A percentile compares a stretch with the other conserved stretches of the same genome.
Conservation (phyloP, 2,797 vertebrate species). For the Crax fasciolata region DNA sequence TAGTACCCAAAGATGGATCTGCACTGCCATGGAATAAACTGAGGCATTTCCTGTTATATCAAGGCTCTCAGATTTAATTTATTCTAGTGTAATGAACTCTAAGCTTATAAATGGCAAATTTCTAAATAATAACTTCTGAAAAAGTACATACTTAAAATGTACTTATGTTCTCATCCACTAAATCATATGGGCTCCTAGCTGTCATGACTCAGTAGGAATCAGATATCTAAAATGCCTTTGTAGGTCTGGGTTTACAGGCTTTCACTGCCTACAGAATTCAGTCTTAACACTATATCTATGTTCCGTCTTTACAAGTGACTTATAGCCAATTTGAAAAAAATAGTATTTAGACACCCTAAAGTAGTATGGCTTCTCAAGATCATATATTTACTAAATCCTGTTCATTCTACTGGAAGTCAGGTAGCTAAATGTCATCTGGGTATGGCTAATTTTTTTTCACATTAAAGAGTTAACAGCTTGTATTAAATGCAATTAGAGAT, state of each 20-base stretch:
- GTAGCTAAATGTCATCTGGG: not conserved
- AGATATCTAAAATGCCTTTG: not conserved
- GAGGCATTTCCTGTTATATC: not conserved
- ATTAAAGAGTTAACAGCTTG: not conserved
- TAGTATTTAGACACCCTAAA: not conserved
- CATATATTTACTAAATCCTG: not conserved
- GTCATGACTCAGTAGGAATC: not conserved
- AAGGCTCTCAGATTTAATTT: slow-evolving; percentile 40
- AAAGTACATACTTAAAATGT: slow-evolving; percentile 30
- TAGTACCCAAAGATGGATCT: not conserved
- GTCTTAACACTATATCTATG: not conserved
- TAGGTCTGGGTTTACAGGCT: slow-evolving; percentile 1
- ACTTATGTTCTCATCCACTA: not conserved
- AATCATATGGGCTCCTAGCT: not conserved
- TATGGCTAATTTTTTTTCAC: not conserved
- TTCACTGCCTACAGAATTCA: not conserved
- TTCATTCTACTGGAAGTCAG: not conserved
- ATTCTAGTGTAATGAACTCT: slow-evolving; percentile 52
- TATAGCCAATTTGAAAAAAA: not conserved
- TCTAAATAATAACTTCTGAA: slow-evolving; percentile 47
- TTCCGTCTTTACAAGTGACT: not conserved
- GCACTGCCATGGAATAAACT: not conserved
- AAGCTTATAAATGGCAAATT: slow-evolving; percentile 44
- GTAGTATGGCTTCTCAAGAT: not conserved
- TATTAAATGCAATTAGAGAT: not conserved